These are phyloP conservation scores for Eulithis testata DNA, from an alignment of 2,888 invertebrate genomes.

Conservation along the genomic window DNA sequence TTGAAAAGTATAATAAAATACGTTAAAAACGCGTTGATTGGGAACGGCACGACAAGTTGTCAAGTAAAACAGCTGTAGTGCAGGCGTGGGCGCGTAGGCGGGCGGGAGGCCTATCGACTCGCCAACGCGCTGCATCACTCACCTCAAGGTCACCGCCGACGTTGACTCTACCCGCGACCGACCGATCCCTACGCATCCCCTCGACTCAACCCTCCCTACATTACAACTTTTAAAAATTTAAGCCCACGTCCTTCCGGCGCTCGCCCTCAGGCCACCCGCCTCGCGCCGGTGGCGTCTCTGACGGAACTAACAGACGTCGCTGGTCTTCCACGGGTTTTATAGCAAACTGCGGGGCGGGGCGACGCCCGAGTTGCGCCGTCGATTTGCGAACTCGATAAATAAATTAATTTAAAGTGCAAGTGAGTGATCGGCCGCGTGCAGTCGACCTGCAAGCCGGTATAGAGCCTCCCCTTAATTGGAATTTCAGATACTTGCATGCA, in stretches of 20 bases:
- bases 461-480: constrained; percentile 78
- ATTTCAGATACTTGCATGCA: constrained; percentile 69
- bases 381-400: constrained; percentile 83
- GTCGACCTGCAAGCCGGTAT: constrained; percentile 69
- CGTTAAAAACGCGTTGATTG: background rate
- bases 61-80: constrained; percentile 79
- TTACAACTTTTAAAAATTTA: constrained; percentile 65
- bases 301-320: constrained; percentile 79
- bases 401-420: constrained; percentile 86
- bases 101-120: constrained; percentile 72
- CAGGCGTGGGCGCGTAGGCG: constrained; percentile 73
- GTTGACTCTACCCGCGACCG: constrained; percentile 49
- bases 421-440: constrained; percentile 81
- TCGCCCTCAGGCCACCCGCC: constrained; percentile 65
- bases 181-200: constrained; percentile 66
- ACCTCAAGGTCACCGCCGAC: constrained; percentile 75
- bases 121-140: constrained; percentile 68
- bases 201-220: constrained; percentile 59
- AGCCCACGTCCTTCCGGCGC: constrained; percentile 73
- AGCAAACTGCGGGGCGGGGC: constrained; percentile 75
- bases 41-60: constrained; percentile 59
- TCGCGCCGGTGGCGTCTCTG: constrained; percentile 71
- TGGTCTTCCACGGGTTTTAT: constrained; percentile 70
- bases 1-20: background rate
- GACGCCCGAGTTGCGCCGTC: constrained; percentile 81